Evolutionary conservation across 2,888 invertebrate genomes (phyloP).

Genomic region (Eupithecia centaureata): DNA sequence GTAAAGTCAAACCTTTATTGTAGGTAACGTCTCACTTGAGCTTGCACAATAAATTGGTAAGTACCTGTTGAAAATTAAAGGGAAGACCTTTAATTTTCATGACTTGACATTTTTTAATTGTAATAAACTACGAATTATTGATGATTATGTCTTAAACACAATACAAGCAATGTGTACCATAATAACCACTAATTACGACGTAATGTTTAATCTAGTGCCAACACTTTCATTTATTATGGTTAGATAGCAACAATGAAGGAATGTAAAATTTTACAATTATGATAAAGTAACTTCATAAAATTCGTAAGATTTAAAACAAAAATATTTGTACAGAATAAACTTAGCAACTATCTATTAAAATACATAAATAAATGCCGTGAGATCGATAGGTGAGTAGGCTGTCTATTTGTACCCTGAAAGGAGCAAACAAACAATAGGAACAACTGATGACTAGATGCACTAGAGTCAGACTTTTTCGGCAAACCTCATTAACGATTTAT

Average conservation of each 20-base stretch:
- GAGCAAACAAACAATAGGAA: constrained; percentile 46
- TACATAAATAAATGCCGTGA: constrained; percentile 3
- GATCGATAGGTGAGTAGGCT: not conserved
- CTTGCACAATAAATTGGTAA: not conserved
- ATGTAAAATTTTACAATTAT: constrained; percentile 14
- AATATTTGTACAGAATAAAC: constrained; percentile 20
- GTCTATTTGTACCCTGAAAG: constrained; percentile 2
- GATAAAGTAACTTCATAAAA: constrained; percentile 14
- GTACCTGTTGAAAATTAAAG: too few relatives aligned
- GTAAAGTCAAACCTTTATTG: too few relatives aligned
- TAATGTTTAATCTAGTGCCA: constrained; percentile 19
- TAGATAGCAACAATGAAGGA: constrained; percentile 7
- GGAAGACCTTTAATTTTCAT: too few relatives aligned
- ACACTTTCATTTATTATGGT: constrained; percentile 7
- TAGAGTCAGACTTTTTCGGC: constrained; percentile 69
- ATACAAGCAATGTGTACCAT: not conserved
- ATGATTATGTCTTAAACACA: not conserved
- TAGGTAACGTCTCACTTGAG: not conserved
- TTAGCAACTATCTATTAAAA: constrained; percentile 1
- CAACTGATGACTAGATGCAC: constrained; percentile 51
- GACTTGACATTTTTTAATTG: too few relatives aligned
- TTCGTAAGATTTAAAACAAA: constrained; percentile 19
- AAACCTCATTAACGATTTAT: constrained; percentile 58
- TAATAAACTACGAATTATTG: too few relatives aligned
- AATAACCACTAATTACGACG: too few relatives aligned